phyloP scores from a whole-genome alignment of 2,888 invertebrate genomes.

The Torymus texanus region DNA sequence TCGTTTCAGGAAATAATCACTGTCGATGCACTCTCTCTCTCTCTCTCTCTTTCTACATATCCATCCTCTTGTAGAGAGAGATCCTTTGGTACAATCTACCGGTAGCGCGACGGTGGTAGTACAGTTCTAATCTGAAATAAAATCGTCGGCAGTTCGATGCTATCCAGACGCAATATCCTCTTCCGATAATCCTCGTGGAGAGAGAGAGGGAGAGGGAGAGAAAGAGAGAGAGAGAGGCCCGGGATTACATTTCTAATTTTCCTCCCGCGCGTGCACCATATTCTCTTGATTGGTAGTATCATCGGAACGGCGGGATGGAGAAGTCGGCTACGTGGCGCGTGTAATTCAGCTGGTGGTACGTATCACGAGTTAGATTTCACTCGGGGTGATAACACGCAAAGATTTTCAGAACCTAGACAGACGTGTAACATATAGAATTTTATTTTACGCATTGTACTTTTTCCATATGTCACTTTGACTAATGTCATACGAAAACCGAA shows the following conservation, averaged over 20 bases:
- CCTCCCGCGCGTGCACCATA: background rate
- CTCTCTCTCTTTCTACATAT: background rate
- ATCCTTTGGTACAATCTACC: conserved; percentile 14
- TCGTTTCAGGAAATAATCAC: too few species aligned
- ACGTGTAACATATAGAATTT: too few species aligned
- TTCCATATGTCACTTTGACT: too few species aligned
- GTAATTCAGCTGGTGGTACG: too few species aligned
- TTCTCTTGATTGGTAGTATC: background rate
- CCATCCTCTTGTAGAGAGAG: background rate
- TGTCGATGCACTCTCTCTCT: too few species aligned
- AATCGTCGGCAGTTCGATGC: conserved; percentile 41
- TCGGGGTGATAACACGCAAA: too few species aligned
- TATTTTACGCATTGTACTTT: too few species aligned
- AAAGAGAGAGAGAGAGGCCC: background rate
- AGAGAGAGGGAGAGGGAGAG: background rate
- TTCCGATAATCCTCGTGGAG: conserved; percentile 30
- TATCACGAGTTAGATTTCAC: too few species aligned
- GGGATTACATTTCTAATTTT: conserved; percentile 54
- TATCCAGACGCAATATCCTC: background rate
- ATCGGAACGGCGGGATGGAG: background rate
- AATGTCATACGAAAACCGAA: too few species aligned
- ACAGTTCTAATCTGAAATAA: conserved; percentile 54
- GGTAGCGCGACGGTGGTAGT: background rate
- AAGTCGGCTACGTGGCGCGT: background rate
- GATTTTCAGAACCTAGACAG: too few species aligned